phyloP scores from a whole-genome alignment of 2,888 invertebrate species.

The Apantesis nais region DNA sequence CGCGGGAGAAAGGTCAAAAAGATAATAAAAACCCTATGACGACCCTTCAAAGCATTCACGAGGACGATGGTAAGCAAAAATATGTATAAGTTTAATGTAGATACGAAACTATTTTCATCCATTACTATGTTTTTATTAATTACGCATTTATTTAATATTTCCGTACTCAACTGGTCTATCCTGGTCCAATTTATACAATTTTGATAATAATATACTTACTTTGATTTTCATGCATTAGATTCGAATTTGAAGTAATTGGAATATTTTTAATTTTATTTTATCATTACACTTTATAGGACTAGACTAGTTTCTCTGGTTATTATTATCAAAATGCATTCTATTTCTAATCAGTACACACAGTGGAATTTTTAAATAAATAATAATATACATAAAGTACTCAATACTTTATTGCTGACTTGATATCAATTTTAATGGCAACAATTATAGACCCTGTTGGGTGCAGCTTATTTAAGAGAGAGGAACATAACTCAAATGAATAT shows the following conservation, averaged over 20 bases:
- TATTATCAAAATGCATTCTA: too few species aligned
- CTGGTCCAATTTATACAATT: background rate
- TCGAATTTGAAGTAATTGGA: background rate
- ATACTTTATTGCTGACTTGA: too few species aligned
- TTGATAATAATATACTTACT: too few species aligned
- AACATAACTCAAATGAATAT: too few species aligned
- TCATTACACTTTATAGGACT: too few species aligned
- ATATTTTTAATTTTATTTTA: background rate
- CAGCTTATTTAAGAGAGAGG: too few species aligned
- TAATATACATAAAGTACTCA: too few species aligned
- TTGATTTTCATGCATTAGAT: background rate
- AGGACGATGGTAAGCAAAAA: conserved; percentile 69
- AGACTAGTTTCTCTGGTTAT: too few species aligned
- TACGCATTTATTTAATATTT: background rate
- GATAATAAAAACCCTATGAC: conserved; percentile 64
- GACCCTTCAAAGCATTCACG: conserved; percentile 73
- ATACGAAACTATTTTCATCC: background rate
- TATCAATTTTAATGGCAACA: too few species aligned
- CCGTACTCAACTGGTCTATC: background rate
- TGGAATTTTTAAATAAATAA: too few species aligned
- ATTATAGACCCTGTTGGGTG: too few species aligned
- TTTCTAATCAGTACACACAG: too few species aligned
- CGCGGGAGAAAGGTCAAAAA: conserved; percentile 64
- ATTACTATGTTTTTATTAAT: background rate
- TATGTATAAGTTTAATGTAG: background rate